phyloP scores from a whole-genome alignment of 2,888 invertebrate species.

The Hirtodrosophila confusa region DNA sequence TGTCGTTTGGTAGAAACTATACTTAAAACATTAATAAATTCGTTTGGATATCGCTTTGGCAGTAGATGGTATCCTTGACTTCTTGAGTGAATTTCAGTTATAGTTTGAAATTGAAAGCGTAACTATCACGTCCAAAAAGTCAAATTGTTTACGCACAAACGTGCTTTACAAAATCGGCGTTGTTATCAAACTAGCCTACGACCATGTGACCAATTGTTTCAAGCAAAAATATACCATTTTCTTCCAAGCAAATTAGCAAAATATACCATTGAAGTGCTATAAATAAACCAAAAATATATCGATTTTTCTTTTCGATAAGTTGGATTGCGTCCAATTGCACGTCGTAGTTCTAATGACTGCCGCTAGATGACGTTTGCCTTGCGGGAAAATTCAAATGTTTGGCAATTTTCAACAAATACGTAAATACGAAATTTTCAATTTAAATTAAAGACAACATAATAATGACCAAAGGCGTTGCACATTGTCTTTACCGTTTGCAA shows the following conservation, averaged over 20 bases:
- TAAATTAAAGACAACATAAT: neutral
- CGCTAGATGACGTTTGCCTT: slow-evolving; percentile 23
- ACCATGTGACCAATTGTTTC: too few relatives aligned
- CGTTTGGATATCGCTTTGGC: slow-evolving; percentile 13
- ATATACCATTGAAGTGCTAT: slow-evolving; percentile 6
- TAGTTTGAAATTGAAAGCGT: neutral
- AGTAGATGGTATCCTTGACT: slow-evolving; percentile 1
- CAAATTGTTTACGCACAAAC: slow-evolving; percentile 11
- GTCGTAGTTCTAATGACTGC: neutral
- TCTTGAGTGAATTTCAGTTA: neutral
- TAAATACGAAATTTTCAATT: too few relatives aligned
- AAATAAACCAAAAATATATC: slow-evolving; percentile 8
- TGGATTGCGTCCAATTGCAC: neutral
- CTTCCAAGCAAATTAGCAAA: too few relatives aligned
- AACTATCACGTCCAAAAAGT: neutral
- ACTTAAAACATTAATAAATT: slow-evolving; percentile 35
- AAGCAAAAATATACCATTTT: too few relatives aligned
- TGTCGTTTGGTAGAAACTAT: slow-evolving; percentile 12
- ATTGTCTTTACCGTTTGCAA: slow-evolving; percentile 56
- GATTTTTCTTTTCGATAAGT: slow-evolving; percentile 11
- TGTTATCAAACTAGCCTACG: neutral
- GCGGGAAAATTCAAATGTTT: slow-evolving; percentile 35
- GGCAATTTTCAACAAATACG: too few relatives aligned
- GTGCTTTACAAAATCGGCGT: slow-evolving; percentile 27
- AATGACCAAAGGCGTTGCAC: slow-evolving; percentile 29